Conservation (phyloP, 2,797 vertebrate genomes). For the Gouania willdenowi region DNA sequence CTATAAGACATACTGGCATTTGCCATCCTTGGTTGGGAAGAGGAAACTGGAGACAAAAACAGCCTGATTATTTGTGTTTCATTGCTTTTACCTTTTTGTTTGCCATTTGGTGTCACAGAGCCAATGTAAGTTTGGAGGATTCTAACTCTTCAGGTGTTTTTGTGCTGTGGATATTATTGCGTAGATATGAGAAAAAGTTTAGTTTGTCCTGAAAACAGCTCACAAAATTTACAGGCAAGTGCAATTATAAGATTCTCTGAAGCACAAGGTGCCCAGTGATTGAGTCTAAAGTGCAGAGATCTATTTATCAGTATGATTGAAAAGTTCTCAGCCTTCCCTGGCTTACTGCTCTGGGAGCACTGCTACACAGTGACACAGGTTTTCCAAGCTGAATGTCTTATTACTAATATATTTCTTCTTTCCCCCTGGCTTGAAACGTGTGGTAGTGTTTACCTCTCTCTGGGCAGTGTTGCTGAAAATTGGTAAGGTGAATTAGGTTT, state of each 20-base stretch:
- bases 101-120: too few species aligned
- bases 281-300: constrained; percentile 19
- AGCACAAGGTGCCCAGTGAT: constrained; percentile 14
- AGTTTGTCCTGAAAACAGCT: too few species aligned
- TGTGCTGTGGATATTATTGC: too few species aligned
- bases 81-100: too few species aligned
- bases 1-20: too few species aligned
- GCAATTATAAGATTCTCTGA: constrained; percentile 14
- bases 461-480: constrained; percentile 74
- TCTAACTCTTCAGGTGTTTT: too few species aligned
- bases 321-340: constrained; percentile 16
- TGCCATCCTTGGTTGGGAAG: too few species aligned
- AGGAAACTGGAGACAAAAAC: too few species aligned
- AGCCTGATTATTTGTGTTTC: too few species aligned
- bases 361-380: constrained; percentile 51
- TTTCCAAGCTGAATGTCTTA: constrained; percentile 51
- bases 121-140: too few species aligned
- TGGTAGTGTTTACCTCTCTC: constrained; percentile 68
- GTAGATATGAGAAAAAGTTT: too few species aligned
- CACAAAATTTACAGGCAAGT: background rate
- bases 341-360: constrained; percentile 25
- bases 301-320: constrained; percentile 39
- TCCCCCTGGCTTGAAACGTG: constrained; percentile 56
- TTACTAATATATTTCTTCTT: constrained; percentile 53
- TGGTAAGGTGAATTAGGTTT: constrained; percentile 67